phyloP scores from a whole-genome alignment of 2,888 invertebrate genomes.

The Cepaea hortensis region DNA sequence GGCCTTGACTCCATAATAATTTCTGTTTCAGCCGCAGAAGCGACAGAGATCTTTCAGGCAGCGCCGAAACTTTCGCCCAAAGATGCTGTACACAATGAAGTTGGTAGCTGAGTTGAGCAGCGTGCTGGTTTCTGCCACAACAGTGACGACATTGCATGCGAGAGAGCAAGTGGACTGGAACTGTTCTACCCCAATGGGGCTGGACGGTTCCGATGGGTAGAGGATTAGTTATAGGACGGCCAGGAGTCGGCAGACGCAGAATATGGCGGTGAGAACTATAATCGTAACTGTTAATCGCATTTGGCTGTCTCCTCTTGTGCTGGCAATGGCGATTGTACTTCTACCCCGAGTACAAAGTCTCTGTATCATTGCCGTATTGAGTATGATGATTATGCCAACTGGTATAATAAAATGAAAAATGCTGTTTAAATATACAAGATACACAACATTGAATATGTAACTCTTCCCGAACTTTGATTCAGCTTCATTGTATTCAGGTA shows the following conservation, averaged over 20 bases:
- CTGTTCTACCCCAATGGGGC: neutral
- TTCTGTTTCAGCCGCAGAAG: neutral
- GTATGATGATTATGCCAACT: slow-evolving; percentile 46
- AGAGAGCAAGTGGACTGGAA: neutral
- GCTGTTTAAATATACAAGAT: slow-evolving; percentile 52
- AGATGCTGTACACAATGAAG: slow-evolving; percentile 32
- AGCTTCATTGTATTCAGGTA: slow-evolving; percentile 33
- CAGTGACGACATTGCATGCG: neutral
- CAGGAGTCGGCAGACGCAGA: slow-evolving; percentile 51
- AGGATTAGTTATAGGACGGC: slow-evolving; percentile 49
- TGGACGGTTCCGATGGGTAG: neutral
- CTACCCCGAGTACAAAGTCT: slow-evolving; percentile 36
- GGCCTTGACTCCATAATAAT: no score
- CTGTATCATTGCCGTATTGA: slow-evolving; percentile 48
- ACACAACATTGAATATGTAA: slow-evolving; percentile 47
- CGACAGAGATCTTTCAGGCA: slow-evolving; percentile 7
- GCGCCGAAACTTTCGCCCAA: slow-evolving; percentile 18
- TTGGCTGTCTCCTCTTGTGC: slow-evolving; percentile 44
- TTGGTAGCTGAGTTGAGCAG: slow-evolving; percentile 35
- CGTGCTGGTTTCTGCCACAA: neutral
- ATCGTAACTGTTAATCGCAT: slow-evolving; percentile 49
- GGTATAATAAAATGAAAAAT: slow-evolving; percentile 51
- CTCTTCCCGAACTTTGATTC: slow-evolving; percentile 47
- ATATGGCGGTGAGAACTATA: slow-evolving; percentile 49
- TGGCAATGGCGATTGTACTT: slow-evolving; percentile 18